These are phyloP conservation scores for Lagria hirta DNA, from an alignment of 2,888 invertebrate genomes.

Conservation along the genomic window DNA sequence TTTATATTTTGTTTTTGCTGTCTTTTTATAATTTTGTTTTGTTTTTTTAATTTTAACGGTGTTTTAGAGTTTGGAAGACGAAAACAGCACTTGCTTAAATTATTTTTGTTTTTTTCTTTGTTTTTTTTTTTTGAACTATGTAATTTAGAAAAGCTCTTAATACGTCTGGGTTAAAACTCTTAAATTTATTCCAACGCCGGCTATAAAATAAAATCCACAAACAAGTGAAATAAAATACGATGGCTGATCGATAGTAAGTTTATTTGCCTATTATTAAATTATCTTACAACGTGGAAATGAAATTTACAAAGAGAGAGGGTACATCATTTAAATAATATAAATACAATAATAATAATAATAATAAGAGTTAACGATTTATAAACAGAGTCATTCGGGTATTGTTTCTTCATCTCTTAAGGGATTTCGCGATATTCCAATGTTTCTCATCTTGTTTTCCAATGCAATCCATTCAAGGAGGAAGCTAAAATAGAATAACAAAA, in stretches of 20 bases:
- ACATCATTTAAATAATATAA: slow-evolving; percentile 27
- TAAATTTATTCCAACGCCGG: too few relatives aligned
- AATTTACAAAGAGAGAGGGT: slow-evolving; percentile 26
- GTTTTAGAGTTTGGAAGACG: too few relatives aligned
- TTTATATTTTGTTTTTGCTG: too few relatives aligned
- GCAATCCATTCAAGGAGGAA: slow-evolving; percentile 37
- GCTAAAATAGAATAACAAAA: slow-evolving; percentile 27
- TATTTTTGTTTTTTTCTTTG: too few relatives aligned
- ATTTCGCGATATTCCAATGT: slow-evolving; percentile 23
- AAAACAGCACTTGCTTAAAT: too few relatives aligned
- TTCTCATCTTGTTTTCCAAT: slow-evolving; percentile 34
- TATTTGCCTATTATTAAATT: slow-evolving; percentile 26
- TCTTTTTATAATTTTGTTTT: too few relatives aligned
- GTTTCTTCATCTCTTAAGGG: slow-evolving; percentile 21
- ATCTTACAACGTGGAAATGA: slow-evolving; percentile 24
- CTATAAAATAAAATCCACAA: too few relatives aligned
- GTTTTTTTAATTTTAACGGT: too few relatives aligned
- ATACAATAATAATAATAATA: slow-evolving; percentile 13
- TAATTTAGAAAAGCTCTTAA: too few relatives aligned
- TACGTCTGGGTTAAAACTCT: too few relatives aligned
- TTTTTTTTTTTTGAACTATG: too few relatives aligned
- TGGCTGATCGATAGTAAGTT: slow-evolving; percentile 25
- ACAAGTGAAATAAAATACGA: slow-evolving; percentile 22
- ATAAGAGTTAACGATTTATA: slow-evolving; percentile 17
- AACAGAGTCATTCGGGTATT: slow-evolving; percentile 24